Base-by-base conservation (phyloP, 2,888 invertebrate genomes). In the Syrphus vitripennis region DNA sequence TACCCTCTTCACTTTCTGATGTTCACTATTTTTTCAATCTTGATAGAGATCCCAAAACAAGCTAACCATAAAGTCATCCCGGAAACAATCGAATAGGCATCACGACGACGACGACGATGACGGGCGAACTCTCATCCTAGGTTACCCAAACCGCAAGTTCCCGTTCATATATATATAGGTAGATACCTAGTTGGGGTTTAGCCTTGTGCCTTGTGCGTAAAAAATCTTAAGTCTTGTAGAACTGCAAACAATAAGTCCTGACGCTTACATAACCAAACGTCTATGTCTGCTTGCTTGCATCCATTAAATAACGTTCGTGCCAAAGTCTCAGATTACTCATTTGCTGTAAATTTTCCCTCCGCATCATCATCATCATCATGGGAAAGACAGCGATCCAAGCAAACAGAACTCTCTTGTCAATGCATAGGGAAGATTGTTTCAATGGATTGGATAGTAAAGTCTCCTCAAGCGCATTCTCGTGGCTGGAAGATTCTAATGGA, bases 241-340 rank as follows among this genome's bases (percentile, higher is more conserved):
- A 53, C 10, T n/a, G n/a, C 37, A 26, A 50, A 50, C 70, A 72
- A 76, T 61, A 45, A 67, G 37, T 61, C 71, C 65, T 45, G 50
- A 16, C 69, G 67, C 84, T 84, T 71, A 81, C 81, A 84, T 76
- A 76, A 84, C 81, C 74, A 57, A 75, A 74, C 67, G 77, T 81
- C 72, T 69, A n/a, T n/a, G 79, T 40, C 71, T 69, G 70, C 75
- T 70, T 65, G 81, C 40, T 77, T 72, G 77, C 57, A 70, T 74
- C 72, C 77, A 86, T 77, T 81, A 77, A 77, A 77, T 70, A 29
- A 78, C 82, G 74, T 82, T 86, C 86, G 86, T 86, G 86, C 86
- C 86, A 86, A 65, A 81, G 86, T 82, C 74, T 86, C 82, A 59
- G 86, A 82, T 86, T 86, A 86, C 84, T 86, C 77, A 84, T 84